These are phyloP conservation scores for Emydocephalus ijimae DNA, from an alignment of 2,113 vertebrate genomes.

Conservation along the genomic window DNA sequence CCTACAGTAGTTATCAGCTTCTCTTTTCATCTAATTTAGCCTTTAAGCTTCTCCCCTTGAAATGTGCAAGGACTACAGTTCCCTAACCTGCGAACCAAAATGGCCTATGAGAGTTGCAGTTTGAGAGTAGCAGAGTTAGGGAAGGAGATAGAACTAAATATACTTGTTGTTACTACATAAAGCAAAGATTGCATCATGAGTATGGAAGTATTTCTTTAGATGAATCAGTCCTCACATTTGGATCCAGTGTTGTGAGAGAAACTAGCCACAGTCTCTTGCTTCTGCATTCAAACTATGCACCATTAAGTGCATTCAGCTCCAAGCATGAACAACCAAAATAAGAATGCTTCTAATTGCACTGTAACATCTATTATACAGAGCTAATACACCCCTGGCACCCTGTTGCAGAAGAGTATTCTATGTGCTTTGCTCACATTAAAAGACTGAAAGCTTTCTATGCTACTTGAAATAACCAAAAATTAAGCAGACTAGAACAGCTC, in stretches of 20 bases:
- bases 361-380: neutral
- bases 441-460: neutral
- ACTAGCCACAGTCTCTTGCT: neutral
- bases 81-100: neutral
- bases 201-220: neutral
- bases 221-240: neutral
- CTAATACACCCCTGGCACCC: neutral
- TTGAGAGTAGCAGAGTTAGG: neutral
- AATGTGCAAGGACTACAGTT: neutral
- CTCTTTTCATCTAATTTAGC: neutral
- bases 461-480: neutral
- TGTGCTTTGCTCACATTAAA: neutral
- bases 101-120: neutral
- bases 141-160: neutral
- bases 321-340: neutral
- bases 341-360: neutral
- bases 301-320: neutral
- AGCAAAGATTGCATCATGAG: neutral
- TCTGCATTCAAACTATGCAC: neutral
- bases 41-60: neutral
- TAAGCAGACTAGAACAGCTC: neutral
- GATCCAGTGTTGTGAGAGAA: neutral
- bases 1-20: neutral
- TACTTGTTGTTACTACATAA: neutral
- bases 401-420: neutral